Evolutionary conservation across 1,140 invertebrate genomes (phyloP).

Genomic region (Drosophila arawakana): DNA sequence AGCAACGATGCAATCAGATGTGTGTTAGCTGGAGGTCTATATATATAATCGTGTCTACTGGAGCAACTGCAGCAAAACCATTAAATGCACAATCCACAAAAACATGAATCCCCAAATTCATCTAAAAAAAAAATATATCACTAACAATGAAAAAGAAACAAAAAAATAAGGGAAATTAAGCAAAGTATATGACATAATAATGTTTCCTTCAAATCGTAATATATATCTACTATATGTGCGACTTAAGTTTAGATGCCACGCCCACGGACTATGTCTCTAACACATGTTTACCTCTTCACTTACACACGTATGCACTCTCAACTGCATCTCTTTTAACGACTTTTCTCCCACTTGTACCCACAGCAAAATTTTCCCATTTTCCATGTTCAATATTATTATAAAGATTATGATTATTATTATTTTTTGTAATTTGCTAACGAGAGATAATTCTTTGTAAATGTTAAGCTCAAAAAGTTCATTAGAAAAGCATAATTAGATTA

Average conservation of each 20-base stretch:
- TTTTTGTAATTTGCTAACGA: constrained; percentile 50
- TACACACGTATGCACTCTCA: constrained; percentile 6
- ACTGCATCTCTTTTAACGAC: constrained; percentile 28
- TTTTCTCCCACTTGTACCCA: constrained; percentile 30
- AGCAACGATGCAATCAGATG: constrained; percentile 51
- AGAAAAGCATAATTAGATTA: constrained; percentile 77
- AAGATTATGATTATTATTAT: constrained; percentile 63
- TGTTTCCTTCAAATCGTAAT: constrained; percentile 39
- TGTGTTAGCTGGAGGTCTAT: constrained; percentile 36
- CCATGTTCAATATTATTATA: constrained; percentile 27
- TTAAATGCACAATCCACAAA: constrained; percentile 75
- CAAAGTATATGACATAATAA: constrained; percentile 43
- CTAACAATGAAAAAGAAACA: constrained; percentile 17
- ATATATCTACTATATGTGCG: constrained; percentile 18
- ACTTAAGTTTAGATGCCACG: constrained; percentile 37
- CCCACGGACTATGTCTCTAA: constrained; percentile 16
- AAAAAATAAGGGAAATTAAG: constrained; percentile 9
- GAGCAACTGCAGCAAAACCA: constrained; percentile 36
- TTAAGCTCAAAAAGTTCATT: constrained; percentile 82
- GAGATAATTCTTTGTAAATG: constrained; percentile 77
- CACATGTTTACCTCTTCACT: constrained; percentile 39
- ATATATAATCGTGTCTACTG: constrained; percentile 21
- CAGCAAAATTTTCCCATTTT: constrained; percentile 26
- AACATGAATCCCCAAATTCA: constrained; percentile 37
- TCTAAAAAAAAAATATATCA: constrained; percentile 63